Evolutionary conservation across 2,113 vertebrate species (phyloP).

Genomic region (Orcinus orca): DNA sequence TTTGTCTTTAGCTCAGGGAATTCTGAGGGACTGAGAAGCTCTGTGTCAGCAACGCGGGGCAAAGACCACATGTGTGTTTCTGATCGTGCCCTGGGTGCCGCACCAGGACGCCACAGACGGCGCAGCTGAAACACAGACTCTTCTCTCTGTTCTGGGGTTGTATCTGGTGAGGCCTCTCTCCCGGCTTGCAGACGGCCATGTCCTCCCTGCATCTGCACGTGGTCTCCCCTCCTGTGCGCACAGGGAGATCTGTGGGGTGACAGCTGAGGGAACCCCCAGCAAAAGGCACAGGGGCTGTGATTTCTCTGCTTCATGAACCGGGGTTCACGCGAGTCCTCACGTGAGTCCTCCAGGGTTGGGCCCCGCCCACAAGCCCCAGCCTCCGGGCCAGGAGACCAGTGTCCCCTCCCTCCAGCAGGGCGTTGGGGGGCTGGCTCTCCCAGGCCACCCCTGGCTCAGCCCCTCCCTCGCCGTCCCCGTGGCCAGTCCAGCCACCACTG

Average conservation of each 20-base stretch:
- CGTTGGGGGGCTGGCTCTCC: neutral
- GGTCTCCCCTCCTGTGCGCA: neutral
- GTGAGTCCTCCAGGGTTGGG: neutral
- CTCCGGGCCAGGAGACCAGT: too few species aligned
- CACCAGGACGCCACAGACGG: fast-evolving
- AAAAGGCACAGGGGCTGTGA: neutral
- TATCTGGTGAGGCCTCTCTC: neutral
- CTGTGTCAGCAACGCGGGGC: neutral
- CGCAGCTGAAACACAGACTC: neutral
- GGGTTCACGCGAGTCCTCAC: neutral
- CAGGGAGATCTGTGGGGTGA: fast-evolving
- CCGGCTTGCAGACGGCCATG: fast-evolving
- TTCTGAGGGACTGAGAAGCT: fast-evolving
- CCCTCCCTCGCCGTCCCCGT: neutral
- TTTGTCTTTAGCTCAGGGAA: neutral
- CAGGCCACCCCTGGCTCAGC: neutral
- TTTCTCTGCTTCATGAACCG: neutral
- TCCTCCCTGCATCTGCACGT: neutral
- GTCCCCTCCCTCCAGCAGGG: neutral
- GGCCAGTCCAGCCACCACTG: neutral
- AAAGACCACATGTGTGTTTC: neutral
- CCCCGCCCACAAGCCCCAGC: neutral
- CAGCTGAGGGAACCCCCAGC: fast-evolving
- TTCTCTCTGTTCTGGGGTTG: neutral
- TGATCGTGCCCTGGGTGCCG: fast-evolving